phyloP scores from a whole-genome alignment of 2,113 vertebrate genomes.

The Deroptyus accipitrinus region DNA sequence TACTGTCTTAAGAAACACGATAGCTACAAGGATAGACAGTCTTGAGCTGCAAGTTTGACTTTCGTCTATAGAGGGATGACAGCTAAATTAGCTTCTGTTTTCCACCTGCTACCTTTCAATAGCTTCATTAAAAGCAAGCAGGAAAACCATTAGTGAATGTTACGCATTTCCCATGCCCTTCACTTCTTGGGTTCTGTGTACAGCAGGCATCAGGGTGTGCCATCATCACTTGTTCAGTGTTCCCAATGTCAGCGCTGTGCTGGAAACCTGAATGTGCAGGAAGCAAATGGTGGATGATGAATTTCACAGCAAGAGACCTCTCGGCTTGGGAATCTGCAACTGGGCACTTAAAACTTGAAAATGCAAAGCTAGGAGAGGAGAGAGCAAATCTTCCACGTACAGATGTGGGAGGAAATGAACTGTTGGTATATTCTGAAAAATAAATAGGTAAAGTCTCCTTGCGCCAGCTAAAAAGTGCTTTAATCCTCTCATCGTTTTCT shows the following conservation, averaged over 20 bases:
- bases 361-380: neutral
- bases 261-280: neutral
- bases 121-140: neutral
- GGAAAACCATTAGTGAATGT: neutral
- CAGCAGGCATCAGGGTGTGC: neutral
- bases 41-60: neutral
- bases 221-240: fast-evolving
- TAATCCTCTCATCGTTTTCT: neutral
- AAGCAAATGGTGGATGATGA: neutral
- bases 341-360: neutral
- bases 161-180: neutral
- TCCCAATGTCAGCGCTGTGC: neutral
- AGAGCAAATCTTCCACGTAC: neutral
- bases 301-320: neutral
- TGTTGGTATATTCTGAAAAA: neutral
- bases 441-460: neutral
- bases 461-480: neutral
- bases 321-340: neutral
- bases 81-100: neutral
- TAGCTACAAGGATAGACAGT: neutral
- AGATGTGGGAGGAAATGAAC: neutral
- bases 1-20: neutral
- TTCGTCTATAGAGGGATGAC: neutral
- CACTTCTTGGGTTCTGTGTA: neutral
- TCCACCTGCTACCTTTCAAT: neutral